Evolutionary conservation across 2,113 vertebrate species (phyloP).

Genomic region (Gulo gulo): DNA sequence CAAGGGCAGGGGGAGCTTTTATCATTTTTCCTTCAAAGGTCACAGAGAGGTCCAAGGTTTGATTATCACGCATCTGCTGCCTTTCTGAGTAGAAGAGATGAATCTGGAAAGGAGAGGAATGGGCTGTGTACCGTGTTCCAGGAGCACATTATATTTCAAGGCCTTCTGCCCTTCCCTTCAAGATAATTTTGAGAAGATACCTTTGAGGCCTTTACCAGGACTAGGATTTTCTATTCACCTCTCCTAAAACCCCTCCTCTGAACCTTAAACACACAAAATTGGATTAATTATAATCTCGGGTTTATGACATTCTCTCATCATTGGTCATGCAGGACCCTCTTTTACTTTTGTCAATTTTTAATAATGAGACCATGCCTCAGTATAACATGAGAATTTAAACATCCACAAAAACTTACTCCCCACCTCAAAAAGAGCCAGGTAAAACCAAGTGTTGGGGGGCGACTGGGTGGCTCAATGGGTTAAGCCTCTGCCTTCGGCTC

Average conservation of each 20-base stretch:
- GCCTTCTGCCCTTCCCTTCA: not conserved
- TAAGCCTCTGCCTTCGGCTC: no score
- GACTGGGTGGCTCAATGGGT: no score
- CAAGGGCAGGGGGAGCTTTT: not conserved
- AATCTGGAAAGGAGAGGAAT: not conserved
- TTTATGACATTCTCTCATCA: not conserved
- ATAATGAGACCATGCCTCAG: not conserved
- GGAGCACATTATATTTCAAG: not conserved
- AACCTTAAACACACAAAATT: not conserved
- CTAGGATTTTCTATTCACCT: not conserved
- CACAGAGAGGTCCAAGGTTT: not conserved
- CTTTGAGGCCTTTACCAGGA: not conserved
- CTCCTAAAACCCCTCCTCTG: not conserved
- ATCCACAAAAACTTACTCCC: not conserved
- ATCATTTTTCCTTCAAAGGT: not conserved
- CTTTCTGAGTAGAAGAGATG: not conserved
- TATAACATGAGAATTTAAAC: not conserved
- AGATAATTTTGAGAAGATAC: not conserved
- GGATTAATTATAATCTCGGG: not conserved
- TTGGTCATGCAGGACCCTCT: not conserved
- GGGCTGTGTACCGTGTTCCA: not conserved
- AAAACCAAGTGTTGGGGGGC: not conserved
- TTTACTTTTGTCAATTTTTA: not conserved
- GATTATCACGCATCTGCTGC: not conserved
- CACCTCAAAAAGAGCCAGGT: not conserved